Base-by-base conservation (phyloP, 2,888 invertebrate species). In the Portevinia maculata region DNA sequence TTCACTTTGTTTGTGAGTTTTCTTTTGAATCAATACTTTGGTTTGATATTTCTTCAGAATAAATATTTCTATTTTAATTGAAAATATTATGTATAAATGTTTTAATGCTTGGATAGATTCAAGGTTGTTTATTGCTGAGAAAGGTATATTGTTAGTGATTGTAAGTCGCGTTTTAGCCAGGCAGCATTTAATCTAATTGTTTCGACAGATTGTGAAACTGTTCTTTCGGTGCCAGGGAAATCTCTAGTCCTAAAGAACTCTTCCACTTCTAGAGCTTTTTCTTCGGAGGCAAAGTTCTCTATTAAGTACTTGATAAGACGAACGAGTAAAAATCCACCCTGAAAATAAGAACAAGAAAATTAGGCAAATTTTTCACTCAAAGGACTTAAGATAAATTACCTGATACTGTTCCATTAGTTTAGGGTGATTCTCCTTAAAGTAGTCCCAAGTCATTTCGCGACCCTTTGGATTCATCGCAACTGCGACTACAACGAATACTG, bases 181-280 rank as follows among this genome's bases (percentile, higher is more conserved):
- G 94, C 94, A 1, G 95, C 94, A 91, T 98, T 98, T 84, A 98
- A 93, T 84, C 95, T 94, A 87, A 98, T 96, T 32, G 96, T 97
- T 92, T 99, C 99, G 24, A 97, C 92, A 57, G 96, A 94, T 90
- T 98, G 98, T 87, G 97, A 96, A 62, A 98, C 95, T 24, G 96
- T 95, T 86, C 98, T 93, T 89, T 98, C 97, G 55, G 96, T 95
- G 67, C 96, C 96, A 0, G 96, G 95, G 53, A 95, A 94, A 79
- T 93, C 93, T 90, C 96, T 94, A 17, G 91, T 91, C 81, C 92
- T 91, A 91, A 98, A 98, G 92, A 96, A 97, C 84, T 92, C 92
- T 89, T 97, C 96, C 39, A 98, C 93, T 89, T 98, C 98, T 44
- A 91, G 88, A 5, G 97, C 97, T 87, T 92, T 93, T 78, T 95